Percentiles rank a stretch among this genome's conserved stretches.
These are phyloP conservation scores for sheep (Ovis aries) DNA, from an alignment of 2,113 vertebrate genomes.

Conservation along the genomic window DNA sequence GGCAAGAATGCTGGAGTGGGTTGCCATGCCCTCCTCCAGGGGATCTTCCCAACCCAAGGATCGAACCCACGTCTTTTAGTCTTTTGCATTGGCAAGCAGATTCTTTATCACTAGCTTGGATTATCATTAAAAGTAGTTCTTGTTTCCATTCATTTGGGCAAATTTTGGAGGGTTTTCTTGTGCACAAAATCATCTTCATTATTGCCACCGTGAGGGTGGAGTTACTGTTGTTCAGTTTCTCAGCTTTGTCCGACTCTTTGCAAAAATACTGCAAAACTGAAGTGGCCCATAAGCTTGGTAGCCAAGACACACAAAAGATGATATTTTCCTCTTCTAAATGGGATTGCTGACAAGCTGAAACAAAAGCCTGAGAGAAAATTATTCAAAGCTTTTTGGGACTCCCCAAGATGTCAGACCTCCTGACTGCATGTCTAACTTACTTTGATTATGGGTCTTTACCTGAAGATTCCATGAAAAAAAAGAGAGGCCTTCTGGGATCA, in stretches of 20 bases:
- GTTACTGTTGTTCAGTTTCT: not conserved
- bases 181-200: not conserved
- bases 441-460: not conserved
- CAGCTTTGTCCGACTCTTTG: not conserved
- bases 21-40: not conserved
- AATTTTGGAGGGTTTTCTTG: not conserved
- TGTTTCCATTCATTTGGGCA: not conserved
- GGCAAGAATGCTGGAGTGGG: not conserved
- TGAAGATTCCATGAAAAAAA: not conserved
- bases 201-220: not conserved
- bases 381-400: not conserved
- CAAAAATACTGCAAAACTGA: not conserved
- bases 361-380: not conserved
- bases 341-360: not conserved
- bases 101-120: not conserved
- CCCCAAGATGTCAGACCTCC: not conserved
- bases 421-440: not conserved
- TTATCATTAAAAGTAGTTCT: constrained; percentile 11
- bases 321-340: not conserved
- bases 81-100: not conserved
- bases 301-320: not conserved
- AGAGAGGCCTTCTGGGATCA: not conserved
- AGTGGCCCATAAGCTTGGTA: not conserved
- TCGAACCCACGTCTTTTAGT: accelerated
- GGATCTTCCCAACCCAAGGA: not conserved